These are phyloP conservation scores for Acanthosepion esculentum DNA, from an alignment of 2,888 invertebrate genomes.

Conservation along the genomic window DNA sequence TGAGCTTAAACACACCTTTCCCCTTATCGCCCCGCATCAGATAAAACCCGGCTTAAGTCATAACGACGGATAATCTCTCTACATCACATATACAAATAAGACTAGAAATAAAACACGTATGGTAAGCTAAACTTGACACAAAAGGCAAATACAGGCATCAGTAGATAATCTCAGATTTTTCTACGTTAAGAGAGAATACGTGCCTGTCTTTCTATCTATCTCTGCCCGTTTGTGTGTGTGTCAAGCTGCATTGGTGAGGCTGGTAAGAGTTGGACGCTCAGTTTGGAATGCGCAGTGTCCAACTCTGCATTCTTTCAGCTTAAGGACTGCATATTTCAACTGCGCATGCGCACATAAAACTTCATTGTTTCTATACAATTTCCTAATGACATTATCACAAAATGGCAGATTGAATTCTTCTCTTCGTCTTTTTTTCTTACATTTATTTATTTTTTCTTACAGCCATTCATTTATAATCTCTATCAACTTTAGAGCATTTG, in stretches of 20 bases:
- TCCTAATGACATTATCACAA: background rate
- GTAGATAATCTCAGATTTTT: background rate
- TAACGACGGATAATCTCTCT: background rate
- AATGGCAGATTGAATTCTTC: background rate
- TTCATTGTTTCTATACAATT: conserved; percentile 33
- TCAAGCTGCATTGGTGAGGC: background rate
- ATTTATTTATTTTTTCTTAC: background rate
- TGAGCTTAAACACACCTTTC: background rate
- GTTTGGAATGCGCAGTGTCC: background rate
- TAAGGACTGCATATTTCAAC: background rate
- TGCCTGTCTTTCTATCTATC: too few species aligned
- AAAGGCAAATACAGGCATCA: background rate
- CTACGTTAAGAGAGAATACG: background rate
- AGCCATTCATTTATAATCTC: background rate
- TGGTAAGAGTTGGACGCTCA: background rate
- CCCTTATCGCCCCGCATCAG: background rate
- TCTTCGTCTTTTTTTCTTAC: background rate
- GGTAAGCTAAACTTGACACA: background rate
- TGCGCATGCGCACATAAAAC: background rate
- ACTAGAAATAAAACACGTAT: background rate
- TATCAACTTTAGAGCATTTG: background rate
- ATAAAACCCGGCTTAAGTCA: background rate
- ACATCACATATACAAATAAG: background rate
- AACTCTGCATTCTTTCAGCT: background rate
- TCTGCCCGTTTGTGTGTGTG: background rate